phyloP scores from a whole-genome alignment of 2,797 vertebrate genomes.

The Telmatherina bonti region DNA sequence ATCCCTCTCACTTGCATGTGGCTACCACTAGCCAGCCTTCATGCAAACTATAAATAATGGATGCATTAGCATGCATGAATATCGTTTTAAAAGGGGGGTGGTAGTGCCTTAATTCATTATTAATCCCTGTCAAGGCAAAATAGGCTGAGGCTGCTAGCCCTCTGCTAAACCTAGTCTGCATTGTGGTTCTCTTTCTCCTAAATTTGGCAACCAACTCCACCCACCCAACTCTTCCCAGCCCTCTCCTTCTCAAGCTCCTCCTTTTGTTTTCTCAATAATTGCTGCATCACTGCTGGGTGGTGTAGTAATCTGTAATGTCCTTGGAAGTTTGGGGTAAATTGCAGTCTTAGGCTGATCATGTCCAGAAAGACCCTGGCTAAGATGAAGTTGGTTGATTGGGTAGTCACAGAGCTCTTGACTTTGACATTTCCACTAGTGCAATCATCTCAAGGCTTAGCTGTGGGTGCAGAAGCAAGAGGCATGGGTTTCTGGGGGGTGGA shows the following conservation, averaged over 20 bases:
- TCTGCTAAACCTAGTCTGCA: conserved; percentile 66
- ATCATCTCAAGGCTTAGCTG: conserved; percentile 49
- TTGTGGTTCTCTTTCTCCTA: conserved; percentile 33
- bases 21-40: conserved; percentile 74
- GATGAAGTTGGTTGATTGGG: conserved; percentile 20
- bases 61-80: conserved; percentile 87
- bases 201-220: conserved; percentile 55
- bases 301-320: conserved; percentile 63
- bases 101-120: conserved; percentile 85
- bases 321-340: conserved; percentile 18
- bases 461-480: conserved; percentile 17
- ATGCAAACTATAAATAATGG: conserved; percentile 86
- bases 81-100: conserved; percentile 79
- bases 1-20: conserved; percentile 79
- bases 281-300: conserved; percentile 69
- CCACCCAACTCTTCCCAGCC: conserved; percentile 30
- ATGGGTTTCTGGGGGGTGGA: conserved; percentile 12
- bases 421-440: conserved; percentile 64
- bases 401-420: conserved; percentile 50
- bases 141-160: conserved; percentile 65
- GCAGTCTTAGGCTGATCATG: conserved; percentile 35
- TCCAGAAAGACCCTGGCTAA: conserved; percentile 28
- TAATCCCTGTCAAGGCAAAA: conserved; percentile 85
- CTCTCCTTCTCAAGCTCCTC: conserved; percentile 46
- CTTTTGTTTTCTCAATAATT: conserved; percentile 55